Conservation (phyloP, 1,140 invertebrate genomes). For the Panulirus ornatus region DNA sequence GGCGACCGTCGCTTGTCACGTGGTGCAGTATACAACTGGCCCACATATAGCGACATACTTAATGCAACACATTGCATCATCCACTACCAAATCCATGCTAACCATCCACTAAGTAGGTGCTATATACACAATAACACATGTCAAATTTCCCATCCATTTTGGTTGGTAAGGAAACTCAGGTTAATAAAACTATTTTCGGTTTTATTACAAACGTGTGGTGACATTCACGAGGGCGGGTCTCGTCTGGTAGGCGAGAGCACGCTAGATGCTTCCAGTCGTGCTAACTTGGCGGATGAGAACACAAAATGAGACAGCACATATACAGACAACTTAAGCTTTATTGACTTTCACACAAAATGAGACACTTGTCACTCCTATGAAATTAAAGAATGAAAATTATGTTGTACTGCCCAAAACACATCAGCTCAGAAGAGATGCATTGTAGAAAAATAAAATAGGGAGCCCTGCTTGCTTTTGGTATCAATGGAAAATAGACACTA, state of each 20-base stretch:
- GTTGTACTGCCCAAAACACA: constrained; percentile 71
- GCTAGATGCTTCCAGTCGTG: not conserved
- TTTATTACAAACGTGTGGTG: constrained; percentile 71
- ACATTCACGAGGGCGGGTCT: constrained; percentile 53
- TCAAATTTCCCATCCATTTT: constrained; percentile 56
- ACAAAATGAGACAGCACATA: constrained; percentile 70
- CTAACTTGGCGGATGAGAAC: constrained; percentile 52
- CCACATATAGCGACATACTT: too few relatives aligned
- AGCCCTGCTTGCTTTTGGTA: constrained; percentile 72
- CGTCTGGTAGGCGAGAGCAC: constrained; percentile 13
- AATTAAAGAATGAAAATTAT: constrained; percentile 65
- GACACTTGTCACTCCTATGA: constrained; percentile 70
- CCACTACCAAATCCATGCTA: too few relatives aligned
- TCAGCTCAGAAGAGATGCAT: constrained; percentile 62
- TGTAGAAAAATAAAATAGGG: constrained; percentile 73
- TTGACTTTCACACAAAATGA: constrained; percentile 68
- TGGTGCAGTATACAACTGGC: too few relatives aligned
- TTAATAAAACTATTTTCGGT: constrained; percentile 67
- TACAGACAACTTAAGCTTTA: constrained; percentile 66
- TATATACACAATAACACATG: too few relatives aligned
- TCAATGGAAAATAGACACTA: constrained; percentile 70
- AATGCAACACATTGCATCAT: too few relatives aligned
- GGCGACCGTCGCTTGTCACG: too few relatives aligned
- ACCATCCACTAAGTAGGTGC: too few relatives aligned
- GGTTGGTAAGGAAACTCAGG: constrained; percentile 65